Percentiles rank a stretch among this genome's conserved stretches.
Evolutionary conservation across 2,888 invertebrate species (phyloP).

Genomic region (Heteromurus nitidus): DNA sequence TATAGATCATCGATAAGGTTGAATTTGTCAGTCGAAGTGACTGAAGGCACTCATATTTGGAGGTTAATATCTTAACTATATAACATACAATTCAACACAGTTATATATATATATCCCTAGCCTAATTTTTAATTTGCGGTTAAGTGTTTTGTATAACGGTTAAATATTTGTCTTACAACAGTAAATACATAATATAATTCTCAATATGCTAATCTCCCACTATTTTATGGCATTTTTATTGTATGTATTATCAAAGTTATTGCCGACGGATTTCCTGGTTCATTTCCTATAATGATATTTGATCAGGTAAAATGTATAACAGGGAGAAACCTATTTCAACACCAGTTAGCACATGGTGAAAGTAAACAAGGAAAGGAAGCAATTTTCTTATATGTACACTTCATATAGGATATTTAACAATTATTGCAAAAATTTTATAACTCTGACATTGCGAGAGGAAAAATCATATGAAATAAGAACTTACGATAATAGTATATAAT

Average conservation of each 20-base stretch:
- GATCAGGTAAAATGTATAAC: conserved; percentile 49
- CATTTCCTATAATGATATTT: conserved; percentile 19
- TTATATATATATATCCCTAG: neutral
- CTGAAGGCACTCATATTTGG: conserved; percentile 56
- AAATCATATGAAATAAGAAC: neutral
- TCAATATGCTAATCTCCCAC: neutral
- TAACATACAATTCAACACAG: neutral
- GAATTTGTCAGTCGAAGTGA: conserved; percentile 53
- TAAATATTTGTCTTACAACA: conserved; percentile 31
- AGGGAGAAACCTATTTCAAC: neutral
- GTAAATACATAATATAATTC: conserved; percentile 1
- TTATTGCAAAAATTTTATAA: no score
- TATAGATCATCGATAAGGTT: conserved; percentile 5
- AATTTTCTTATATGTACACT: neutral
- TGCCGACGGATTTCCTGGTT: conserved; percentile 62
- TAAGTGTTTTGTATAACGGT: neutral
- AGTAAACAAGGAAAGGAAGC: conserved; percentile 1
- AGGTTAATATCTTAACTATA: conserved; percentile 26
- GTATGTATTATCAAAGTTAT: conserved; percentile 49
- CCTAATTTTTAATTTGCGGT: conserved; percentile 5
- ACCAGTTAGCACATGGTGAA: neutral
- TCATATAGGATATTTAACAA: no score
- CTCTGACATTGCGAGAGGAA: no score
- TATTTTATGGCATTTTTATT: conserved; percentile 22
- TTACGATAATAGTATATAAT: conserved; percentile 11